Base-by-base conservation (phyloP, 2,888 invertebrate genomes). In the Cabera pusaria region DNA sequence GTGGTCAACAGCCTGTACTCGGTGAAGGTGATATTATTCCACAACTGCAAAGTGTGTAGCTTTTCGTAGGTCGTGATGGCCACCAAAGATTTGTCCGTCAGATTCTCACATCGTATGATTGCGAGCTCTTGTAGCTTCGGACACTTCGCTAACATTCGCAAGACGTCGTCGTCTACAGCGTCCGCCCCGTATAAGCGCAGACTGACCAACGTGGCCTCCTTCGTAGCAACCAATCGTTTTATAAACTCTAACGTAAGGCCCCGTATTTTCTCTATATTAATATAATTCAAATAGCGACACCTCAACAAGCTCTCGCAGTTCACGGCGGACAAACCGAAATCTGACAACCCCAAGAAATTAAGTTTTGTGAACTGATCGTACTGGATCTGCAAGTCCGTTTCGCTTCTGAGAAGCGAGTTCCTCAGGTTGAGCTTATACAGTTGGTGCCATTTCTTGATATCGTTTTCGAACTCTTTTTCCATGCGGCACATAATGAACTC, bases 401-500 rank as follows among this genome's bases (percentile, higher is more conserved):
- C 60, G 27, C 49, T 68, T 25, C 56, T 63, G 2, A 77, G 47
- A 3, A 84, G 64, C 16, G 84, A 84, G 54, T 88, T 87, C 55
- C 77, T 85, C 22, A 90, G 64, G 56, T 65, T 77, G 3, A 90
- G 59, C 51, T 72, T 81, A 40, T 61, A 76, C 14, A 90, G 53
- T 28, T 77, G 63, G 5, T 75, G 70, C 80, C 82, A 85, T 34
- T 50, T 73, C 11, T 48, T 59, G 14, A 86, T 39, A 38, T 81
- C 73, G 8, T 67, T 51, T 55, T 76, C 75, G 45, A 88, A 75
- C 17, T 78, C 73, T 45, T 73, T 73, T 31, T 61, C 59, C 12
- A 89, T 60, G 27, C 75, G 60, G 42, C 89, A 89, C 88, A 89
- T 89, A 1, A 84, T 67, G 28, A 89, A 52, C 59, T 87, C 85